phyloP scores from a whole-genome alignment of 2,888 invertebrate genomes.

The Drosophila greeni region DNA sequence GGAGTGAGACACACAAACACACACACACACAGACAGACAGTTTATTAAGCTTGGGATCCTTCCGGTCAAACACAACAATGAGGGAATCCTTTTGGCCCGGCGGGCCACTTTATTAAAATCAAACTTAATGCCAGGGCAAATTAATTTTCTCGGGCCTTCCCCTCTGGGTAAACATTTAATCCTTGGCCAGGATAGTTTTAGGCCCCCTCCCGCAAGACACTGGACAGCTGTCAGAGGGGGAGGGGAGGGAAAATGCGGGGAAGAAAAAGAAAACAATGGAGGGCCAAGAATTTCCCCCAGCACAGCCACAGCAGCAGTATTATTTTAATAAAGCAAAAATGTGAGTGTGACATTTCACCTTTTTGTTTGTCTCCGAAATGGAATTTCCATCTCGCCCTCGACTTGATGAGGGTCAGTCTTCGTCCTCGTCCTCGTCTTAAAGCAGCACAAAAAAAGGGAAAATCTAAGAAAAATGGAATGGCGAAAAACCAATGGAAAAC shows the following conservation, averaged over 20 bases:
- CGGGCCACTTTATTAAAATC: constrained; percentile 71
- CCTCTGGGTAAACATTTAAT: constrained; percentile 62
- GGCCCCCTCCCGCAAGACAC: background rate
- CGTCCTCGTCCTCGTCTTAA: constrained; percentile 17
- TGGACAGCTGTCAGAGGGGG: constrained; percentile 58
- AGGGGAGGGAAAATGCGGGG: background rate
- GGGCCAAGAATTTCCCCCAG: constrained; percentile 16
- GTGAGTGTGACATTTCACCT: constrained; percentile 69
- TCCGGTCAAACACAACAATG: constrained; percentile 18
- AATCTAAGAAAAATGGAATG: constrained; percentile 2
- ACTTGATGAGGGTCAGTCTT: constrained; percentile 61
- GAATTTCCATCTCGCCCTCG: constrained; percentile 30
- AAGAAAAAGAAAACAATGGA: constrained; percentile 14
- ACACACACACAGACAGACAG: constrained; percentile 33
- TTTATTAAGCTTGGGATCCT: constrained; percentile 60
- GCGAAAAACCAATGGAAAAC: constrained; percentile 16
- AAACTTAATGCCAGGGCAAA: constrained; percentile 64
- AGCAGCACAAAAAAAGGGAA: constrained; percentile 18
- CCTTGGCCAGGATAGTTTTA: constrained; percentile 39
- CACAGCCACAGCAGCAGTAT: constrained; percentile 30
- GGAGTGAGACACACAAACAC: constrained; percentile 10
- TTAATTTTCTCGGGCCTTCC: constrained; percentile 57
- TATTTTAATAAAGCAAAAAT: constrained; percentile 69
- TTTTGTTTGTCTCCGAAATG: constrained; percentile 32
- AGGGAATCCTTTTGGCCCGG: constrained; percentile 30